Evolutionary conservation across 2,888 invertebrate species (phyloP), one percentile per base, ranked within the genome.

Genomic region (Tribolium freemani): DNA sequence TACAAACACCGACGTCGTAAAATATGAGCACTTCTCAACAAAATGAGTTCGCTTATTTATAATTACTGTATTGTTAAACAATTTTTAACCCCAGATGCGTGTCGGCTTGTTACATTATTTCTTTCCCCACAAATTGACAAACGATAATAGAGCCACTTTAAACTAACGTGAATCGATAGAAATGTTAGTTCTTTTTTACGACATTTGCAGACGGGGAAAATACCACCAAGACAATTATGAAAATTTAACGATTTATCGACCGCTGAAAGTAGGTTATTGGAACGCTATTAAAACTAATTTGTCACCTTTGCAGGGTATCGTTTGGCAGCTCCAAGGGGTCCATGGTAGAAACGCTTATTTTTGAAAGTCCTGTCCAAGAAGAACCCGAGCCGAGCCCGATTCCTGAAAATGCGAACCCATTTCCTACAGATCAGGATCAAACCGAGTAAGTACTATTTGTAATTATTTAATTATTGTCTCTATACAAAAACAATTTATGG

Each of bases 291-390:
- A 26, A 26, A 26, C 3, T 26, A 5, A 26, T 5, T 26, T 26
- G 5, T 26, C 26, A 26, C 26, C 72, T 72, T 88, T 88, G 9
- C 90, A 96, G 96, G 90, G 96, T 96, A 78, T 96, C 96, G 60
- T 96, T 96, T 87, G 96, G 96, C 78, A 96, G 96, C 86, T 96
- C 96, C 79, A 96, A 96, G 87, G 96, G 96, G 78, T 96, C 96
- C 61, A 96, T 96, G 96, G 96, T 96, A 76, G 96, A 96, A 88
- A 96, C 96, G 56, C 89, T 96, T 79, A 95, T 96, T 80, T 96
- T 94, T 88, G 96, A 96, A 88, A 94, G 93, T 82, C 92, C 92
- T 31, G 90, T 94, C 61, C 94, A 94, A 82, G 94, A 94, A 86
- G 94, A 94, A 83, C 92, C 92, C 6, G 93, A 93, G 86, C 89